A percentile compares a stretch with the other conserved stretches of the same genome.
Evolutionary conservation across 2,113 vertebrate genomes (phyloP).

Genomic region (Desmodus rotundus): DNA sequence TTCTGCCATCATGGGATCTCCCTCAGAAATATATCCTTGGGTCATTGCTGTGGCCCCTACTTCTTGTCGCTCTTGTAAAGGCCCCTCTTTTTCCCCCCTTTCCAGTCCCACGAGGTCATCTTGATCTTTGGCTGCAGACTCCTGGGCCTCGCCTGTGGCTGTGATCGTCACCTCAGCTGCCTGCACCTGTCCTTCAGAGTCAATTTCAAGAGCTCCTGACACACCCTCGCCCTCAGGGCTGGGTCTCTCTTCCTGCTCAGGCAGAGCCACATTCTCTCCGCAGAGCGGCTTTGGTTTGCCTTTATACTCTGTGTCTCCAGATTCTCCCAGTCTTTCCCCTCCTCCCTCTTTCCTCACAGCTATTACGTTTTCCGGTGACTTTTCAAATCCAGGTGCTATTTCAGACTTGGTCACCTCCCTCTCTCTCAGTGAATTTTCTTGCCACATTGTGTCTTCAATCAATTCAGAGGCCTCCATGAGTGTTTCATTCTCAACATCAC

Average conservation of each 20-base stretch:
- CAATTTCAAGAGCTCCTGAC: background rate
- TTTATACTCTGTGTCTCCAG: background rate
- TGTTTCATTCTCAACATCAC: background rate
- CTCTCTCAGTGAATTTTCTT: background rate
- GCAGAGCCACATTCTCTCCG: fast-evolving
- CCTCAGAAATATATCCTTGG: background rate
- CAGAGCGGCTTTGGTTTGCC: too few relatives aligned
- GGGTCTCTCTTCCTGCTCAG: fast-evolving
- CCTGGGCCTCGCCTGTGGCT: background rate
- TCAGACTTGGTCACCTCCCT: background rate
- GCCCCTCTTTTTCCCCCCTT: background rate
- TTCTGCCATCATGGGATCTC: background rate
- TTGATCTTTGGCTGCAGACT: too few relatives aligned
- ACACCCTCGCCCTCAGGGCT: fast-evolving
- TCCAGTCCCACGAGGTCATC: fast-evolving
- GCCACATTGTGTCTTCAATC: background rate
- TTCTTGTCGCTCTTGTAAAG: background rate
- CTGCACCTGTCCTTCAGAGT: fast-evolving
- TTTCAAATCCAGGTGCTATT: background rate
- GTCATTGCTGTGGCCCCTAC: fast-evolving
- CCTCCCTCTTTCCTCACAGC: background rate
- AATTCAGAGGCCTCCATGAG: fast-evolving
- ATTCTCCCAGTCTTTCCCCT: background rate
- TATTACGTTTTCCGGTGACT: background rate
- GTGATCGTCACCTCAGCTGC: fast-evolving